phyloP scores from a whole-genome alignment of 2,888 invertebrate genomes.

The Petrolisthes manimaculis region DNA sequence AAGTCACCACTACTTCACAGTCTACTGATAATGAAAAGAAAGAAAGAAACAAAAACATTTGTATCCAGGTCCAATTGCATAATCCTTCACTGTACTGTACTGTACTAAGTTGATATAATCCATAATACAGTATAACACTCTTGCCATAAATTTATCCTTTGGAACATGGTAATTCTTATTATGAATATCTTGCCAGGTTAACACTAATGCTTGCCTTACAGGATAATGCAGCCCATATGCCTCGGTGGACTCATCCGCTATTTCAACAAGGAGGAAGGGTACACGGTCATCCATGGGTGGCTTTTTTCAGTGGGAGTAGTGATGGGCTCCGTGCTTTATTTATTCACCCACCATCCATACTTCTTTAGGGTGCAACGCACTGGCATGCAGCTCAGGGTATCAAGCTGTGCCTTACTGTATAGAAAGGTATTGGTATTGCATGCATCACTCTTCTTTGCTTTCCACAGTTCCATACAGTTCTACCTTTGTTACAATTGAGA shows the following conservation, averaged over 20 bases:
- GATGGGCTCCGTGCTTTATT: slow-evolving; percentile 80
- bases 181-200: background rate
- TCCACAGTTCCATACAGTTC: background rate
- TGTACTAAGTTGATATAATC: too few relatives aligned
- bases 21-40: too few relatives aligned
- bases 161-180: background rate
- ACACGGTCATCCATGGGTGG: slow-evolving; percentile 76
- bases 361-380: slow-evolving; percentile 85
- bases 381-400: slow-evolving; percentile 87
- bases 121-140: too few relatives aligned
- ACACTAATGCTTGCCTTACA: slow-evolving; percentile 26
- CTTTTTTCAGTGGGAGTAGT: slow-evolving; percentile 82
- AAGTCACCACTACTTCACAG: too few relatives aligned
- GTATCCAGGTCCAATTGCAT: too few relatives aligned
- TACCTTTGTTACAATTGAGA: too few relatives aligned
- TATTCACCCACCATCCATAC: slow-evolving; percentile 86
- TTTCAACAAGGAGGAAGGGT: slow-evolving; percentile 54
- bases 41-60: too few relatives aligned
- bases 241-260: slow-evolving; percentile 60
- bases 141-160: background rate
- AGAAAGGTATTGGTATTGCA: slow-evolving; percentile 77
- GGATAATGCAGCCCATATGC: slow-evolving; percentile 53
- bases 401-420: slow-evolving; percentile 86
- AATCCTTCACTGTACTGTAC: too few relatives aligned
- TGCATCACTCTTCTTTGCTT: background rate